phyloP scores from a whole-genome alignment of 1,140 invertebrate species.

The Schmidtea mediterranea region DNA sequence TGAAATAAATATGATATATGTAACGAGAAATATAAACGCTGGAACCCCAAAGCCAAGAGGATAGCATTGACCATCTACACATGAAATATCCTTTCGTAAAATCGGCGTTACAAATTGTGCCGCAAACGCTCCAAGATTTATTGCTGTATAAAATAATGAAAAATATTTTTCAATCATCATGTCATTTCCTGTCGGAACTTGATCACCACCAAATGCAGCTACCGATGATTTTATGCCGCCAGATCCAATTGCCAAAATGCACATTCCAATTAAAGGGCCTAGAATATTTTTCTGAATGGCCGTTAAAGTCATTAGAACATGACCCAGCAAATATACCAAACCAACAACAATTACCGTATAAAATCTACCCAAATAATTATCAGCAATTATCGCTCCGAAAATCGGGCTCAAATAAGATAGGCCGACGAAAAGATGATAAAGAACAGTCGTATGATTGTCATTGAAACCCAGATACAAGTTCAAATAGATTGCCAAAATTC shows the following conservation, averaged over 20 bases:
- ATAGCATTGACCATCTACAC: conserved; percentile 40
- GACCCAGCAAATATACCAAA: background rate
- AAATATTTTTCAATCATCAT: conserved; percentile 45
- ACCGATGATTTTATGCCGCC: conserved; percentile 87
- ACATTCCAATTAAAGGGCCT: conserved; percentile 18
- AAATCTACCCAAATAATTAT: conserved; percentile 57
- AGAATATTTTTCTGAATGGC: conserved; percentile 12
- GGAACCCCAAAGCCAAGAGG: conserved; percentile 70
- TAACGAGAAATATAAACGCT: conserved; percentile 46
- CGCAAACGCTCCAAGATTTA: conserved; percentile 63
- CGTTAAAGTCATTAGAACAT: conserved; percentile 5
- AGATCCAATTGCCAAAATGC: conserved; percentile 24
- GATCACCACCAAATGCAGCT: conserved; percentile 80
- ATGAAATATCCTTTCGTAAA: conserved; percentile 30
- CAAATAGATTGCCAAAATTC: conserved; percentile 52
- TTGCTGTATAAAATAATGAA: conserved; percentile 69
- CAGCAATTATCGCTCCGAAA: conserved; percentile 56
- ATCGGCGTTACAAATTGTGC: conserved; percentile 66
- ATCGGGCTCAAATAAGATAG: conserved; percentile 61
- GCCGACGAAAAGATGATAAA: conserved; percentile 53
- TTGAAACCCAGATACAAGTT: conserved; percentile 31
- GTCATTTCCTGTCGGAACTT: conserved; percentile 25
- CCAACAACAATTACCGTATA: conserved; percentile 25
- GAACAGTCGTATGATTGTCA: conserved; percentile 41
- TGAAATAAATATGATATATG: conserved; percentile 5